Base-by-base conservation (phyloP, 2,888 invertebrate genomes). In the Chorisops tibialis region DNA sequence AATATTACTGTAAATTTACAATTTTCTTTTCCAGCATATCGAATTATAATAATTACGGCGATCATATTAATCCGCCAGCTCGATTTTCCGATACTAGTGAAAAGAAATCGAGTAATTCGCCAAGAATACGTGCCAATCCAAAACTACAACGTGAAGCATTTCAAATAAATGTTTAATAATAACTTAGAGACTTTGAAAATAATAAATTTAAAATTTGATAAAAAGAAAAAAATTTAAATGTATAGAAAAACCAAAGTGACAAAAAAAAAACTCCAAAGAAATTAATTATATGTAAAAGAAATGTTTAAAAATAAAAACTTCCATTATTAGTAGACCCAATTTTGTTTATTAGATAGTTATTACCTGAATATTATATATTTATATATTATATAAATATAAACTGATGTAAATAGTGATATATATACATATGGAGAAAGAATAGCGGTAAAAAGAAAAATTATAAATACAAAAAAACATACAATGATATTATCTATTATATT, bases 1-100 rank as follows among this genome's bases (percentile, higher is more conserved):
- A n/a, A n/a, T n/a, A n/a, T n/a, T n/a, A n/a, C n/a, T n/a, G n/a
- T n/a, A n/a, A n/a, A n/a, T n/a, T n/a, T n/a, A n/a, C n/a, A n/a
- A 30, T 30, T 59, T 48, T 18, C 47, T 21, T 48, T 72, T 80
- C 68, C 81, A 88, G 88, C 81, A 88, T 88, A 83, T 87, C 87
- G 70, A 87, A 87, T 79, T 87, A 87, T 79, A 86, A 86, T 71
- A 88, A 87, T 78, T 89, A 88, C 83, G 88, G 86, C 82, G 89
- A 89, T 73, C 86, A 88, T 79, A 88, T 90, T 74, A 88, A 92
- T 81, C 92, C 91, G 72, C 91, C 92, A 73, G 86, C 88, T 73
- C 86, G 91, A 68, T 93, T 93, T 83, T 90, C 91, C 70, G 92
- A 93, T 71, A 71, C 72, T 66, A 81, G 74, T 69, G 78, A 80